Evolutionary conservation across 2,888 invertebrate genomes (phyloP).

Genomic region (Spodoptera exigua): DNA sequence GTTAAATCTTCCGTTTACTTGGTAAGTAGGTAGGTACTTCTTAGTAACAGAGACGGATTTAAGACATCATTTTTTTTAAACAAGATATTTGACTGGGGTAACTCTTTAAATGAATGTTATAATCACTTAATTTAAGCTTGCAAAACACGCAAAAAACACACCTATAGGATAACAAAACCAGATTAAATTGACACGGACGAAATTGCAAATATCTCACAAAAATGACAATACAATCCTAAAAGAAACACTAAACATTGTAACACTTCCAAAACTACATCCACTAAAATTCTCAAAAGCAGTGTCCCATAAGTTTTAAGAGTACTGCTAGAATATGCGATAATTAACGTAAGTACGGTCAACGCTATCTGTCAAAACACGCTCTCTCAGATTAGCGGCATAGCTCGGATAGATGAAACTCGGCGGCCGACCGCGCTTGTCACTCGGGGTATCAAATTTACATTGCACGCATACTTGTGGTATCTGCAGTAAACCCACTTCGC

Average conservation of each 20-base stretch:
- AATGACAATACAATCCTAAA: background rate
- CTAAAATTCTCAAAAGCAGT: slow-evolving; percentile 16
- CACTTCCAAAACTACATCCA: background rate
- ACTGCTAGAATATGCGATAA: slow-evolving; percentile 33
- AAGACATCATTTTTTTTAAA: too few relatives aligned
- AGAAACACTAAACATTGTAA: background rate
- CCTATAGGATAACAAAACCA: too few relatives aligned
- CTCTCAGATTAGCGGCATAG: slow-evolving; percentile 71
- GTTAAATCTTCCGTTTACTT: too few relatives aligned
- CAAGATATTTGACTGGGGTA: too few relatives aligned
- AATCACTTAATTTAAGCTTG: too few relatives aligned
- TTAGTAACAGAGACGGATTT: too few relatives aligned
- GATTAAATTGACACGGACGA: too few relatives aligned
- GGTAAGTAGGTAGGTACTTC: too few relatives aligned
- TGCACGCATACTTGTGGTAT: slow-evolving; percentile 81
- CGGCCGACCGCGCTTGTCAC: slow-evolving; percentile 75
- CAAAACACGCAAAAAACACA: too few relatives aligned
- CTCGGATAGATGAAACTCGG: slow-evolving; percentile 71
- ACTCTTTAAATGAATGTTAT: too few relatives aligned
- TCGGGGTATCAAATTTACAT: slow-evolving; percentile 84
- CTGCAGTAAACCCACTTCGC: slow-evolving; percentile 68
- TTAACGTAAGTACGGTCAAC: slow-evolving; percentile 41
- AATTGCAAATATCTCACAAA: background rate
- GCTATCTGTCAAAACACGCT: slow-evolving; percentile 67
- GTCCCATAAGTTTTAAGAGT: slow-evolving; percentile 28